A percentile compares a stretch with the other conserved stretches of the same genome.
phyloP scores from a whole-genome alignment of 2,888 invertebrate genomes.

The Microctonus aethiopoides region DNA sequence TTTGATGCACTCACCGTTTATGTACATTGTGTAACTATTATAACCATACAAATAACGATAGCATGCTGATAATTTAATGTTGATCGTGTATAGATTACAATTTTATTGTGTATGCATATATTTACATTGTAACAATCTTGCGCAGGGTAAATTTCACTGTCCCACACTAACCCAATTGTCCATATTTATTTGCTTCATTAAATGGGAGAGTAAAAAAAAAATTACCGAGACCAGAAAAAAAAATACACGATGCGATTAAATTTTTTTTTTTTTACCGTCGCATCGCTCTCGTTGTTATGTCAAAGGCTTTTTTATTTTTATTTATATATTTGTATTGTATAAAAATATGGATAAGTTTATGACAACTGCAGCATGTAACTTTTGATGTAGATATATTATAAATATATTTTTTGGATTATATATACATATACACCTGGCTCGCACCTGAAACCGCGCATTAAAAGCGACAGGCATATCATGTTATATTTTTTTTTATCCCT shows the following conservation, averaged over 20 bases:
- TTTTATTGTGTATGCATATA: constrained; percentile 54
- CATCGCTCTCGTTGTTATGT: background rate
- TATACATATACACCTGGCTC: background rate
- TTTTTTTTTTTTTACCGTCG: constrained; percentile 9
- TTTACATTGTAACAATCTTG: constrained; percentile 34
- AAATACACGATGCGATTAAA: too few species aligned
- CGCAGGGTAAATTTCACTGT: background rate
- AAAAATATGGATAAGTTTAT: too few species aligned
- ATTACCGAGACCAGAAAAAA: too few species aligned
- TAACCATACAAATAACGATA: constrained; percentile 55
- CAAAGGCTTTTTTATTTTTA: too few species aligned
- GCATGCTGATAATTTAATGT: constrained; percentile 58
- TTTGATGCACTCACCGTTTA: constrained; percentile 50
- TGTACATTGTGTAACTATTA: constrained; percentile 36
- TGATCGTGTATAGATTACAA: constrained; percentile 55
- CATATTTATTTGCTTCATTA: background rate
- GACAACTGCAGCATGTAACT: background rate
- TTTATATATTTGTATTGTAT: too few species aligned
- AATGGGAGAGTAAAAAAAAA: too few species aligned
- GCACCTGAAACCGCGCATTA: background rate
- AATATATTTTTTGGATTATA: background rate
- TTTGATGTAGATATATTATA: too few species aligned
- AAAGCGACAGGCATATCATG: too few species aligned
- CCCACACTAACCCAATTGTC: too few species aligned
- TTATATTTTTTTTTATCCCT: too few species aligned